Evolutionary conservation across 37 sponge, comb jelly and placozoan species (phyloP).

Genomic region (Trichoplax adhaerens): DNA sequence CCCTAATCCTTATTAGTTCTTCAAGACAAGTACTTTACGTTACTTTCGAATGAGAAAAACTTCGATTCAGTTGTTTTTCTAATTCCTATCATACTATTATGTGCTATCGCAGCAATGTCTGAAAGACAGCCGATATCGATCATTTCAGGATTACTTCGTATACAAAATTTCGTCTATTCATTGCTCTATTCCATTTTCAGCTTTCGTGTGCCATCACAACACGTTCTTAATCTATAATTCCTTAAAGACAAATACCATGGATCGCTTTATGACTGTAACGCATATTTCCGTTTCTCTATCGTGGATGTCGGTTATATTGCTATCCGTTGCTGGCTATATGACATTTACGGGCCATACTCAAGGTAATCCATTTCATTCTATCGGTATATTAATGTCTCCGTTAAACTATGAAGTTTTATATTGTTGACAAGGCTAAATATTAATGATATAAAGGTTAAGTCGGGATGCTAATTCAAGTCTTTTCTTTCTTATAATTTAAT

Average conservation of each 20-base stretch:
- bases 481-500: too few species aligned
- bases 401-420: too few species aligned
- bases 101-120: too few species aligned
- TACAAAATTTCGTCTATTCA: too few species aligned
- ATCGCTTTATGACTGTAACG: constrained; percentile 31
- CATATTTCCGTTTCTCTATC: constrained; percentile 45
- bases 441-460: neutral
- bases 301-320: constrained; percentile 23
- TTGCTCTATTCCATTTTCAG: constrained; percentile 6
- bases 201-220: constrained; percentile 87
- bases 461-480: neutral
- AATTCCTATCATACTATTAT: too few species aligned
- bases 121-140: too few species aligned
- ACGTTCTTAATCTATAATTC: constrained; percentile 70
- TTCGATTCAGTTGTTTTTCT: too few species aligned
- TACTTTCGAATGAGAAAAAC: too few species aligned
- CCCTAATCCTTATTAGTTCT: too few species aligned
- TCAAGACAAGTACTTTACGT: too few species aligned
- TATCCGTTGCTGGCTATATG: constrained; percentile 49
- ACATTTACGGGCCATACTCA: constrained; percentile 41
- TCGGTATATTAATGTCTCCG: too few species aligned
- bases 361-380: constrained; percentile 14
- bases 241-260: constrained; percentile 29
- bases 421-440: neutral
- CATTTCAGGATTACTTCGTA: too few species aligned